A percentile compares a stretch with the other conserved stretches of the same genome.
phyloP scores from a whole-genome alignment of 2,113 vertebrate genomes.

The Cyrtonyx montezumae region DNA sequence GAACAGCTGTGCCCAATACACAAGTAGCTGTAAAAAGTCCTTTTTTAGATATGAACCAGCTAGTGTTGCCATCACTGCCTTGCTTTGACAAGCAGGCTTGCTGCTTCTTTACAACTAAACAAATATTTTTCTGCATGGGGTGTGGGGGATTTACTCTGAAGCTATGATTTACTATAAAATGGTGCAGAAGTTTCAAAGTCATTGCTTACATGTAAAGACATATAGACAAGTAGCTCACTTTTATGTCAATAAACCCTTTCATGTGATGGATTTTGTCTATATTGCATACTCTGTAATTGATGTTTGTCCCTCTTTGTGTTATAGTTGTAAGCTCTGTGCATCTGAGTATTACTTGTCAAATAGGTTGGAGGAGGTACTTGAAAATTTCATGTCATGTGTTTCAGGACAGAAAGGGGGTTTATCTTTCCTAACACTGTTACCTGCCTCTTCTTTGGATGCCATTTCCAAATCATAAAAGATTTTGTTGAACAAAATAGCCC shows the following conservation, averaged over 20 bases:
- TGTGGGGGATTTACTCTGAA: neutral
- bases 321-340: fast-evolving
- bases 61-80: neutral
- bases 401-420: neutral
- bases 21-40: neutral
- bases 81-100: neutral
- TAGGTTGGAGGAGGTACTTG: neutral
- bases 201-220: neutral
- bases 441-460: neutral
- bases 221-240: neutral
- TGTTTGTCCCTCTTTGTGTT: neutral
- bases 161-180: neutral
- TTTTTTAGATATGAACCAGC: neutral
- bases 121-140: neutral
- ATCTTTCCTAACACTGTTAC: neutral
- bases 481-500: neutral
- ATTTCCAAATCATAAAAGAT: neutral
- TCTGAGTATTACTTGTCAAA: neutral
- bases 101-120: neutral
- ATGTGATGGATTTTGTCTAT: neutral
- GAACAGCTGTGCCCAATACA: neutral
- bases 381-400: neutral
- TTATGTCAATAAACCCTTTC: neutral
- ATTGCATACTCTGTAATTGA: neutral
- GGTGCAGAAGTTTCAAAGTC: neutral